Percentiles rank a stretch among this genome's conserved stretches.
These are phyloP conservation scores for Theocolax elegans DNA, from an alignment of 1,140 invertebrate species.

Conservation along the genomic window DNA sequence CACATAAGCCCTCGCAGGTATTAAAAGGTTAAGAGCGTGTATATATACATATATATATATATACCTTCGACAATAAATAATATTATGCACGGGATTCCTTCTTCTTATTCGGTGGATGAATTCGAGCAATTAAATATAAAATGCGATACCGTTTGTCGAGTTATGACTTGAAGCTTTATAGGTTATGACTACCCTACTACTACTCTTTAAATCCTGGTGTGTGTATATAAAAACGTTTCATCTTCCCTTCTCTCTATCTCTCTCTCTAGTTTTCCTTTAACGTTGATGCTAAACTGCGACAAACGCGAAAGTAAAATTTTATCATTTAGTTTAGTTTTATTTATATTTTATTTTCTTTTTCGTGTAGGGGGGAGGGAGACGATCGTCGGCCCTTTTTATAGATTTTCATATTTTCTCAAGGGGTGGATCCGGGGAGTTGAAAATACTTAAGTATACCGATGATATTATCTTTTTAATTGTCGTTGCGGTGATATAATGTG, in stretches of 20 bases:
- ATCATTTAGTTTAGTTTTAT: slow-evolving; percentile 34
- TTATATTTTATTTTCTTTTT: slow-evolving; percentile 9
- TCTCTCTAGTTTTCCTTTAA: too few relatives aligned
- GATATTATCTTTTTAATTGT: slow-evolving; percentile 37
- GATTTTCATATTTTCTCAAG: slow-evolving; percentile 36
- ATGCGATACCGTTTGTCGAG: slow-evolving; percentile 66
- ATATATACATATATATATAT: too few relatives aligned
- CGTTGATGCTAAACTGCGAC: slow-evolving; percentile 11
- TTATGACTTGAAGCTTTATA: slow-evolving; percentile 68
- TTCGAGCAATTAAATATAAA: slow-evolving; percentile 70
- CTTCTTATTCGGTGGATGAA: neutral
- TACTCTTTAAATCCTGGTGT: slow-evolving; percentile 65
- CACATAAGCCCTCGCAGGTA: slow-evolving; percentile 51
- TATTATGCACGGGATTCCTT: slow-evolving; percentile 63
- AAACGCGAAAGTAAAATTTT: slow-evolving; percentile 36
- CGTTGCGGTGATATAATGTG: too few relatives aligned
- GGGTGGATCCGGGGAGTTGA: neutral
- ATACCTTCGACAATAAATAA: slow-evolving; percentile 67
- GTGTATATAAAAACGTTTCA: too few relatives aligned
- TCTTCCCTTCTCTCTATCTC: too few relatives aligned
- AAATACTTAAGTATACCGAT: neutral
- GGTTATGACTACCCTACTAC: slow-evolving; percentile 62
- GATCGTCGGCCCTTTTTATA: too few relatives aligned
- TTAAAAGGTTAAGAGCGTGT: slow-evolving; percentile 67
- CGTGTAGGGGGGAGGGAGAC: too few relatives aligned